These are phyloP conservation scores for Stigmatopora nigra DNA, from an alignment of 2,113 vertebrate species.

Conservation along the genomic window DNA sequence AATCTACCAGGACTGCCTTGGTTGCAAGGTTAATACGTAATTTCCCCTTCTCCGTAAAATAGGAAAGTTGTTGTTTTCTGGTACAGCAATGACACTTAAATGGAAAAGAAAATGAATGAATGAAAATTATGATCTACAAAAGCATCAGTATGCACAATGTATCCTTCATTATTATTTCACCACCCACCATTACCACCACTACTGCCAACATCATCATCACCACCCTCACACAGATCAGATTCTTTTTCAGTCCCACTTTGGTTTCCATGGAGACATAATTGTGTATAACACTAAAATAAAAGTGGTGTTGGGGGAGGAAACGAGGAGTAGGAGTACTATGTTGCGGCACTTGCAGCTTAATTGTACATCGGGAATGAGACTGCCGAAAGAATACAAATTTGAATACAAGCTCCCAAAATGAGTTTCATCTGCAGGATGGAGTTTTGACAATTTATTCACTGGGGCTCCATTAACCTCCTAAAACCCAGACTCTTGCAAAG, in stretches of 20 bases:
- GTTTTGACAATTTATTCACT: no score
- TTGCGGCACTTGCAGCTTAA: constrained; percentile 10
- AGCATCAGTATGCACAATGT: constrained; percentile 18
- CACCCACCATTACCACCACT: constrained; percentile 36
- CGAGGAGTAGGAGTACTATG: constrained; percentile 1
- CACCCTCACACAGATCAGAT: constrained; percentile 26
- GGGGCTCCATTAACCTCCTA: no score
- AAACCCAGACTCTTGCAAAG: no score
- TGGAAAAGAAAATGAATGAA: no score
- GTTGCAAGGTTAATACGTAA: no score
- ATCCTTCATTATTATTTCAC: constrained; percentile 35
- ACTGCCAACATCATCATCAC: constrained; percentile 34
- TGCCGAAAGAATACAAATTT: no score
- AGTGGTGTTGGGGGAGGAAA: constrained; percentile 8
- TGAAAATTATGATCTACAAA: constrained; percentile 14
- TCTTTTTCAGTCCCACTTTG: constrained; percentile 30
- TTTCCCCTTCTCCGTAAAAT: no score
- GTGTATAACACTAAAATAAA: constrained; percentile 33
- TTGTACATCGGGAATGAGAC: constrained; percentile 10
- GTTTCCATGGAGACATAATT: constrained; percentile 53
- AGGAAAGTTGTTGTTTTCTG: no score
- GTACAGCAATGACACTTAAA: no score
- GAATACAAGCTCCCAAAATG: no score
- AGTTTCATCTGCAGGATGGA: no score
- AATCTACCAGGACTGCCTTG: no score